These are phyloP conservation scores for Platichthys stellatus DNA, from an alignment of 2,113 vertebrate genomes.

Conservation along the genomic window DNA sequence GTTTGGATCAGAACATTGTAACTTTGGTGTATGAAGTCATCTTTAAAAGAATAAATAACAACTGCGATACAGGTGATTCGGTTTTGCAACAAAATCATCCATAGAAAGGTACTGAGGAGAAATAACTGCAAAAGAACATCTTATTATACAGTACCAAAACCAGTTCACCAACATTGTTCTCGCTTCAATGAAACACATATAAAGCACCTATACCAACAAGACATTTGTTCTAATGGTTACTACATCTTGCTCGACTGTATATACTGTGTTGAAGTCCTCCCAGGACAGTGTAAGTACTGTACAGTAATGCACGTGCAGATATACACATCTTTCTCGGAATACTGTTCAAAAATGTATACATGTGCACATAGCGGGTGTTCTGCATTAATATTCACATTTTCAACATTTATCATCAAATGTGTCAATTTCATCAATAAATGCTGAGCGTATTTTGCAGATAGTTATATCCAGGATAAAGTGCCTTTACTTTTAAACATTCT, in stretches of 20 bases:
- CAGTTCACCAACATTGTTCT: constrained; percentile 51
- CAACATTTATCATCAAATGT: constrained; percentile 76
- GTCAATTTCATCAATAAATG: constrained; percentile 73
- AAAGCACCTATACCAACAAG: constrained; percentile 76
- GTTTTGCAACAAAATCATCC: constrained; percentile 41
- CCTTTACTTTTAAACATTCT: constrained; percentile 83
- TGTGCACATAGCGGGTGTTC: constrained; percentile 56
- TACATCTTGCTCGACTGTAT: constrained; percentile 62
- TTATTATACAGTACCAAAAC: constrained; percentile 53
- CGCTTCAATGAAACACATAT: constrained; percentile 65
- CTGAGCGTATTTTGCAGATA: constrained; percentile 81
- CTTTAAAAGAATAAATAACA: constrained; percentile 29
- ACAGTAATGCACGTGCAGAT: constrained; percentile 65
- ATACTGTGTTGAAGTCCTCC: constrained; percentile 60
- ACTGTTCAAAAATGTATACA: constrained; percentile 53
- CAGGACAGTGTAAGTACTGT: constrained; percentile 62
- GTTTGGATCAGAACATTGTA: constrained; percentile 32
- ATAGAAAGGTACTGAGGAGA: constrained; percentile 49
- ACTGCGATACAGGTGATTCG: constrained; percentile 35
- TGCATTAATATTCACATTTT: constrained; percentile 70
- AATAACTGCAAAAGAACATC: constrained; percentile 53
- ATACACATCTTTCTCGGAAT: constrained; percentile 57
- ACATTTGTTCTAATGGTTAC: constrained; percentile 70
- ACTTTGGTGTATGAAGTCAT: constrained; percentile 47
- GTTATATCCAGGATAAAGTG: constrained; percentile 82